Evolutionary conservation across 2,113 vertebrate species (phyloP), one percentile per base, ranked within the genome.

Genomic region (Leptocoma aspasia): DNA sequence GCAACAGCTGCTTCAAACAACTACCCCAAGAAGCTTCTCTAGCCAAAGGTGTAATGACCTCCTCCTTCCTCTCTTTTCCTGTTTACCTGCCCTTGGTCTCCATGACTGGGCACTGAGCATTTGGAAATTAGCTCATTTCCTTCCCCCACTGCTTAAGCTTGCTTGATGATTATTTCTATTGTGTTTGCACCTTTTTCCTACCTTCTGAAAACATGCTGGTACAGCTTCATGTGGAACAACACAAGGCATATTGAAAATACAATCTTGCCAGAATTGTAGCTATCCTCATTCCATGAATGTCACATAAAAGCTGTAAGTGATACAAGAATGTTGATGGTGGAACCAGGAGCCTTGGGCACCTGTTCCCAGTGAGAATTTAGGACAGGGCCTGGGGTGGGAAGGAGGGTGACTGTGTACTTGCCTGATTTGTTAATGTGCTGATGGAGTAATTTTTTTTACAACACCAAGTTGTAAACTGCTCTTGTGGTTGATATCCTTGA

Each of bases 81-180:
- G 94, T 97, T 97, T 97, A 94, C 94, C 96, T 96, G 94, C 94
- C 86, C 82, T 90, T 12, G 1, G 94, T 92, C 71, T 89, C 86
- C 64, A 24, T 54, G 44, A 92, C 94, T 90, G 90, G 88, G 79
- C 90, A 96, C 59, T 53, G 59, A 92, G 35, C 82, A 59, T 95
- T 96, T 96, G 90, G 92, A 93, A 97, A 90, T 96, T 95, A 97
- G 82, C 71, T 96, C 96, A 97, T 93, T 97, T 97, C 95, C 96
- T 97, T 97, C 96, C 96, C 92, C 27, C 89, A 37, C 56, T 81
- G 60, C 86, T 93, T 89, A 92, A 93, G 68, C 64, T 94, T 90
- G 59, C 71, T 93, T 93, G 86, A 77, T 94, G 89, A 80, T 95
- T 95, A 94, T 92, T 96, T 93, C 92, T 91, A 93, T 97, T 96